Evolutionary conservation across 2,113 vertebrate species (phyloP).

Genomic region (Nothoprocta perdicaria): DNA sequence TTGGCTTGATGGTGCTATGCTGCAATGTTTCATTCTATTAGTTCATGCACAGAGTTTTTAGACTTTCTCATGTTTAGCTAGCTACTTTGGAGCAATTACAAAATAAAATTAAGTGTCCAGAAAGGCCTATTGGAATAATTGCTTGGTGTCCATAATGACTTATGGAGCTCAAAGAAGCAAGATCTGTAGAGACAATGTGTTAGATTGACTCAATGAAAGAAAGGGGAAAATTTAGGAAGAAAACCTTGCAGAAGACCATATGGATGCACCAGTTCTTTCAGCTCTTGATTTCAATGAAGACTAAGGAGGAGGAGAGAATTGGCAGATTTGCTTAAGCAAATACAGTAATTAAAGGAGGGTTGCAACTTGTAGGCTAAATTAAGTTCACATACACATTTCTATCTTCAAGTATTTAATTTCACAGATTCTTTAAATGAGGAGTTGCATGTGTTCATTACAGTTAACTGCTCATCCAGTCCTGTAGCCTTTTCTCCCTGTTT

Average conservation of each 20-base stretch:
- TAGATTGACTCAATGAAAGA: not conserved
- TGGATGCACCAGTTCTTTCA: not conserved
- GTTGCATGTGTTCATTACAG: not conserved
- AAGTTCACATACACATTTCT: not conserved
- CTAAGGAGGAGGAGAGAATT: not conserved
- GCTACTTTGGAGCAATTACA: not conserved
- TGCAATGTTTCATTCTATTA: not conserved
- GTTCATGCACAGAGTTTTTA: not conserved
- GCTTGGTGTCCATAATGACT: not conserved
- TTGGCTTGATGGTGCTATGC: not conserved
- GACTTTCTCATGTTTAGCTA: not conserved
- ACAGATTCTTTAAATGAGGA: not conserved
- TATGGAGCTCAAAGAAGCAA: not conserved
- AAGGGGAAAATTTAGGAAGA: not conserved
- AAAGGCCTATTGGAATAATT: not conserved
- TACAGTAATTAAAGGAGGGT: not conserved
- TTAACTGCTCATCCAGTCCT: not conserved
- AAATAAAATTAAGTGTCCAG: not conserved
- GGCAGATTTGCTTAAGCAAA: not conserved
- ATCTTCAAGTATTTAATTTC: not conserved
- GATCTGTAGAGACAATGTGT: not conserved
- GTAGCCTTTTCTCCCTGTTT: not conserved
- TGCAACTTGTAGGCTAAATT: not conserved
- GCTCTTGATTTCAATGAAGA: not conserved
- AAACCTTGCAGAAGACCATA: not conserved